phyloP scores from a whole-genome alignment of 2,113 vertebrate species.

The Gallinago undulata region DNA sequence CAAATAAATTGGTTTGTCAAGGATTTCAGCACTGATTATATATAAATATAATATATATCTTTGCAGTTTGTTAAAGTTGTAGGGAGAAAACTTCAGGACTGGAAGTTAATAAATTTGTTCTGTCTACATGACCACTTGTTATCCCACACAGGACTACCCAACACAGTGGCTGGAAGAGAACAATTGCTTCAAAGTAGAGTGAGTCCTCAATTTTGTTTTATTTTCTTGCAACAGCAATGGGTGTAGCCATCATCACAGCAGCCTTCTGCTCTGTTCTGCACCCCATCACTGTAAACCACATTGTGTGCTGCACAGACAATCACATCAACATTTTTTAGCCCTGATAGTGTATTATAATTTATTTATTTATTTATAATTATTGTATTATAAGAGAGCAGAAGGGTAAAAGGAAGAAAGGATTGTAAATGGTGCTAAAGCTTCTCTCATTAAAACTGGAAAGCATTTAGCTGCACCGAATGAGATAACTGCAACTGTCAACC shows the following conservation, averaged over 20 bases:
- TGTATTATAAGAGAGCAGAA: neutral
- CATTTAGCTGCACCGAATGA: rapidly evolving
- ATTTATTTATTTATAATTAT: too few relatives aligned
- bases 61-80: constrained; percentile 2
- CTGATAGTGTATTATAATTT: neutral
- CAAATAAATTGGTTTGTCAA: neutral
- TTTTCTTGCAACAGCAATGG: neutral
- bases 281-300: neutral
- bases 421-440: neutral
- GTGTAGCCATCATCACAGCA: neutral
- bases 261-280: neutral
- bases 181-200: neutral
- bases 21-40: neutral
- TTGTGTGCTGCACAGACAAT: neutral
- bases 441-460: neutral
- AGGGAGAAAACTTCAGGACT: neutral
- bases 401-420: neutral
- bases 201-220: neutral
- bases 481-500: neutral
- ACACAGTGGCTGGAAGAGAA: neutral
- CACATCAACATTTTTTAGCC: neutral
- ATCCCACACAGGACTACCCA: neutral
- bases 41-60: neutral
- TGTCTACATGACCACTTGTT: neutral
- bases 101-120: neutral